Percentiles rank a stretch among this genome's conserved stretches.
Evolutionary conservation across 2,797 vertebrate genomes (phyloP).

Genomic region (Sebastes dallii): DNA sequence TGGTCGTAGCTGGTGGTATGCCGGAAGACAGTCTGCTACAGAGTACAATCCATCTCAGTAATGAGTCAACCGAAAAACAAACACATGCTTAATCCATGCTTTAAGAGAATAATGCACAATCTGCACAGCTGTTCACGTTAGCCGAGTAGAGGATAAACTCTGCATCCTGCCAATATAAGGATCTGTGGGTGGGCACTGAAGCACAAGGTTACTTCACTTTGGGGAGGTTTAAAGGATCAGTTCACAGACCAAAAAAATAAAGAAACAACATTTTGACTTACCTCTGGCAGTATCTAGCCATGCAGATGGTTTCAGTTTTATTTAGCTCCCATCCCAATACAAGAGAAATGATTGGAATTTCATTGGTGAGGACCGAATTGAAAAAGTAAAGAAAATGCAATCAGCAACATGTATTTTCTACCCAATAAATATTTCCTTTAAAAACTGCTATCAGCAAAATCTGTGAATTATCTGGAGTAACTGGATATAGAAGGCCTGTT

Average conservation of each 20-base stretch:
- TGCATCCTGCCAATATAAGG: slow-evolving; percentile 1
- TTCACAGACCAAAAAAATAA: not conserved
- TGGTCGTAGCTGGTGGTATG: not conserved
- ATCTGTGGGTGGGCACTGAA: not conserved
- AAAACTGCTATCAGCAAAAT: too few species aligned
- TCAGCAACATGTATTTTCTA: not conserved
- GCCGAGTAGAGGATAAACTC: slow-evolving; percentile 19
- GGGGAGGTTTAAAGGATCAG: not conserved
- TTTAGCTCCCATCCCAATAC: not conserved
- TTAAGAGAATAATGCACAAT: slow-evolving; percentile 21
- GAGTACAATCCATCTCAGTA: slow-evolving; percentile 32
- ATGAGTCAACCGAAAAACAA: slow-evolving; percentile 51
- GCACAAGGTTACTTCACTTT: not conserved
- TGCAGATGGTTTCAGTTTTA: too few species aligned
- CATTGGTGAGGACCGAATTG: not conserved
- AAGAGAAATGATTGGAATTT: not conserved
- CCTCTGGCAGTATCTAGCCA: not conserved
- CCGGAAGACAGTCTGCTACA: slow-evolving; percentile 29
- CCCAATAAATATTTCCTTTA: not conserved
- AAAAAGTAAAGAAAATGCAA: not conserved
- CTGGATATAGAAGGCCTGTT: not conserved
- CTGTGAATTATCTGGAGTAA: too few species aligned
- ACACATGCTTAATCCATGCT: slow-evolving; percentile 55
- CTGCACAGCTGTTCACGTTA: slow-evolving; percentile 40
- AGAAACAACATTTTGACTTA: not conserved